Percentiles rank a stretch among this genome's conserved stretches.
Conservation (phyloP, 2,113 vertebrate species). For the Aphelocoma coerulescens region DNA sequence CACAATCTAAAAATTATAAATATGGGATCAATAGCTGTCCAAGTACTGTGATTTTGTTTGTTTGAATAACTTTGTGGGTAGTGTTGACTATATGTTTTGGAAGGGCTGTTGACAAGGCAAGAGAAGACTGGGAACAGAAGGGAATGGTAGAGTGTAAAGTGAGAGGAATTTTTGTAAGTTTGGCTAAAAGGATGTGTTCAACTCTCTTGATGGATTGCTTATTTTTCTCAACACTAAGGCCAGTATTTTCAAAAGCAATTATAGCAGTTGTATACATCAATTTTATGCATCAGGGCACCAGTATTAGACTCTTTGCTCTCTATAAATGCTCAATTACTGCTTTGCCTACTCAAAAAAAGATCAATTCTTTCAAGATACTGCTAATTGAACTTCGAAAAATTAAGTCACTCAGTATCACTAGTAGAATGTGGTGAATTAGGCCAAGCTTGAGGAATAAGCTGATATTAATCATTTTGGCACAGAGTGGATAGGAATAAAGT, state of each 20-base stretch:
- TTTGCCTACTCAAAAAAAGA: neutral
- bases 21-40: neutral
- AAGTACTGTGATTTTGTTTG: neutral
- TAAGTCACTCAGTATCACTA: neutral
- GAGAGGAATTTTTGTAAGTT: neutral
- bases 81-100: neutral
- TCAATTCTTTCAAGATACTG: neutral
- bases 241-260: neutral
- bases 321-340: neutral
- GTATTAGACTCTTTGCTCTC: neutral
- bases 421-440: neutral
- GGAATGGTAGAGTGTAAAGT: neutral
- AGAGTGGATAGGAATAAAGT: neutral
- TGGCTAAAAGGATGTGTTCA: neutral
- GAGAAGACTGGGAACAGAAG: neutral
- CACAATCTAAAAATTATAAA: neutral
- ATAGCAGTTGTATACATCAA: neutral
- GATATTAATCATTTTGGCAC: neutral
- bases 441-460: neutral
- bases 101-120: neutral
- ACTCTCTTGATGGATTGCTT: neutral
- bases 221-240: neutral
- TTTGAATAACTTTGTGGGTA: neutral
- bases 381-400: neutral
- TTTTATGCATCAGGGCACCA: neutral